Evolutionary conservation across 1,140 invertebrate genomes (phyloP).

Genomic region (Drosophila varians): DNA sequence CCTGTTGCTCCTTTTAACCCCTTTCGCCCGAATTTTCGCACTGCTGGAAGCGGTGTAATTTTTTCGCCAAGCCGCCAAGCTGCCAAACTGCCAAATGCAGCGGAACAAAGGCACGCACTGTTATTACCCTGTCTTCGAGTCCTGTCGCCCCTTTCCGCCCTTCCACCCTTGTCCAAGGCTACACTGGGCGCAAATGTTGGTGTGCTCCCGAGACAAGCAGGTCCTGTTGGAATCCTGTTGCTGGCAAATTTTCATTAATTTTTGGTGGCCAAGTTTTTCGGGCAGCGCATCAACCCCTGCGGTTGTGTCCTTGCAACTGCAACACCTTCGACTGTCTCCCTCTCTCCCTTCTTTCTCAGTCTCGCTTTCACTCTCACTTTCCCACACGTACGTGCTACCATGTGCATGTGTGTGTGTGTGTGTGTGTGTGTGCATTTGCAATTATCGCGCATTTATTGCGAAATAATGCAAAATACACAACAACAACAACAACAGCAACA

Average conservation of each 20-base stretch:
- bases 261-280: background rate
- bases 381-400: slow-evolving; percentile 7
- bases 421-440: slow-evolving; percentile 48
- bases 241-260: too few species aligned
- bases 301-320: background rate
- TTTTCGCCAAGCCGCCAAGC: too few species aligned
- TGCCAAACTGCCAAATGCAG: slow-evolving; percentile 32
- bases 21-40: slow-evolving; percentile 16
- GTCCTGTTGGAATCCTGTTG: too few species aligned
- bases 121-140: slow-evolving; percentile 21
- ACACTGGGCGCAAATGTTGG: background rate
- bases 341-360: background rate
- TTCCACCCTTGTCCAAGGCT: background rate
- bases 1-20: slow-evolving; percentile 58
- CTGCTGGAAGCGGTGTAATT: slow-evolving; percentile 34
- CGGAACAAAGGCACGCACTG: slow-evolving; percentile 32
- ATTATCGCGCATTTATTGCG: slow-evolving; percentile 78
- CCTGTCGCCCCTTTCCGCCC: background rate
- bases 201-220: too few species aligned
- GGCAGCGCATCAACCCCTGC: slow-evolving; percentile 6
- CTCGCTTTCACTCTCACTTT: slow-evolving; percentile 4
- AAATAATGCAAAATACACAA: slow-evolving; percentile 76
- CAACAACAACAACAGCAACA: slow-evolving; percentile 22
- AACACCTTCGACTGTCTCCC: background rate
- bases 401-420: slow-evolving; percentile 28